These are phyloP conservation scores for Lutjanus erythropterus DNA, from an alignment of 2,113 vertebrate genomes.

Conservation along the genomic window DNA sequence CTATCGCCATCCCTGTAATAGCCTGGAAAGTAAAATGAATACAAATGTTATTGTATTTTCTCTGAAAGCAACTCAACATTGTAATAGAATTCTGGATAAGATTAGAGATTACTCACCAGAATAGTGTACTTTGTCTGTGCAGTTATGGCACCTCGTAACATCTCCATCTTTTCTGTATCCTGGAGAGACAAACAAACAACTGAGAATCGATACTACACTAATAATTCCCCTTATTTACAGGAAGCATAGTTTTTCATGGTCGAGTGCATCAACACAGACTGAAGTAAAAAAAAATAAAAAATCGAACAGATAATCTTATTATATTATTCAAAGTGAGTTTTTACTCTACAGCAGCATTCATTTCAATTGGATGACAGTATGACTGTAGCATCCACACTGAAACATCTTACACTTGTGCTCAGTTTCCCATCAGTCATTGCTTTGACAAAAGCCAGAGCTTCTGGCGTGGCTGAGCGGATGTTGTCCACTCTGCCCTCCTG, in stretches of 20 bases:
- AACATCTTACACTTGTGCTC: conserved; percentile 80
- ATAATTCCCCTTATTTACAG: conserved; percentile 36
- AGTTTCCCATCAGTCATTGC: conserved; percentile 87
- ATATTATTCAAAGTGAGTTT: conserved; percentile 13
- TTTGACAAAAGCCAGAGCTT: conserved; percentile 91
- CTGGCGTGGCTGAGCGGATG: conserved; percentile 93
- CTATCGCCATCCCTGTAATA: conserved; percentile 95
- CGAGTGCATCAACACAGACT: neutral
- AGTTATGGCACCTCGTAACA: conserved; percentile 88
- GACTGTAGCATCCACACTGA: neutral
- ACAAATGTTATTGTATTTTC: conserved; percentile 1
- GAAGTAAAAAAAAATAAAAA: conserved; percentile 20
- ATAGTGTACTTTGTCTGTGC: conserved; percentile 94
- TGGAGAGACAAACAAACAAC: conserved; percentile 69
- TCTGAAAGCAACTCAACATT: neutral
- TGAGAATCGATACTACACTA: conserved; percentile 14
- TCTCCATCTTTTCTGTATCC: conserved; percentile 91
- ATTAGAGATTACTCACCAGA: conserved; percentile 84
- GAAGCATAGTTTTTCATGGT: conserved; percentile 20
- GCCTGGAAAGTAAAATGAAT: conserved; percentile 83
- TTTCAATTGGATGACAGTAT: conserved; percentile 4
- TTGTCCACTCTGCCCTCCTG: conserved; percentile 94
- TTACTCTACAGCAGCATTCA: conserved; percentile 4
- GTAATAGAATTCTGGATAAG: neutral
- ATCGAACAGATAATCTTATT: neutral